Evolutionary conservation across 2,797 vertebrate species (phyloP), one percentile per base, ranked within the genome.

Genomic region (Rhinoraja longicauda): DNA sequence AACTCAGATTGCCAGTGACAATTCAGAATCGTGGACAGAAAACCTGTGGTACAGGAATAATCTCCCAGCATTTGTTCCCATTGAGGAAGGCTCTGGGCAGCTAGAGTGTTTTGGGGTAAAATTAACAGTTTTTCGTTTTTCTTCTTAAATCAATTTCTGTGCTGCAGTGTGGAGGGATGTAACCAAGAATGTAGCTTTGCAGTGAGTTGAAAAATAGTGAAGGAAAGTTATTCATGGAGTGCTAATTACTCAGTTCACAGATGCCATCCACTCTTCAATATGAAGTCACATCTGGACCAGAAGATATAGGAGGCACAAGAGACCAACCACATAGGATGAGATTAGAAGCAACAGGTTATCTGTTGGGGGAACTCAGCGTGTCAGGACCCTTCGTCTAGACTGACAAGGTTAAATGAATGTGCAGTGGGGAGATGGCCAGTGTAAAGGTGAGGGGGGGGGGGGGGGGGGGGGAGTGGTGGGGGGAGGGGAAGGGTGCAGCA

Each of bases 191-290:
- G 12, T 4, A 26, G 29, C 84, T 32, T 64, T 64, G 59, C 17
- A 32, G 84, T 17, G 62, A 88, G 19, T 64, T 88, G 84, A 88
- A 88, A 86, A 62, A 59, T n/a, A 86, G 29, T 62, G 12, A 88
- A 32, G 59, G 4, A 13, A 88, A 88, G 84, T 64, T 88, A 64
- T 10, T n/a, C 21, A 32, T 15, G n/a, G 59, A 64, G 8, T 29
- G 15, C 57, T 64, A n/a, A 64, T 64, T n/a, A 7, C 17, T 8
- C 84, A 62, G 29, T 64, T 88, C 7, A 64, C 64, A 64, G 62
- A 1, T 19, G 57, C 17, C 29, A 4, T 64, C 62, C 15, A 29
- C 84, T 19, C 57, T 88, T n/a, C 24, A 8, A 17, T 32, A 32
- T n/a, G 29, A n/a, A 36, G 15, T 6, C 82, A 62, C 5, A 62